These are phyloP conservation scores for Hyles vespertilio DNA, from an alignment of 1,140 invertebrate species.

Conservation along the genomic window DNA sequence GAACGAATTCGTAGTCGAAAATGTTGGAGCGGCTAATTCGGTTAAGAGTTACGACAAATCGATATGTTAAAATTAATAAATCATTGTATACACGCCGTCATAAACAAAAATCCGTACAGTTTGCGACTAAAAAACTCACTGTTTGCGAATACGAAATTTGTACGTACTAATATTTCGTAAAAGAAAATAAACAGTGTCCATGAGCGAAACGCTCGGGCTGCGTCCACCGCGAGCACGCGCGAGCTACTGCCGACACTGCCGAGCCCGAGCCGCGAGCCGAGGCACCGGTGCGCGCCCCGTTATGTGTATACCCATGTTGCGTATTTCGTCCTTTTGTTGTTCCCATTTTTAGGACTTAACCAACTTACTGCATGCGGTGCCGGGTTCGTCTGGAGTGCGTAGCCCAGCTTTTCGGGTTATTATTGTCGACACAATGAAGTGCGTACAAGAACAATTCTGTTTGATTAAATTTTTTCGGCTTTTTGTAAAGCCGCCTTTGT, in stretches of 20 bases:
- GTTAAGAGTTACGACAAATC: conserved; percentile 23
- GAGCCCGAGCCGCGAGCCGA: conserved; percentile 36
- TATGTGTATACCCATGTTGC: conserved; percentile 15
- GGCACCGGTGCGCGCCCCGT: conserved; percentile 26
- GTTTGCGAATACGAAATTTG: conserved; percentile 31
- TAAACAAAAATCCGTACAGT: conserved; percentile 18
- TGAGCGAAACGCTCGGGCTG: conserved; percentile 39
- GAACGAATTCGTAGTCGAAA: conserved; percentile 28
- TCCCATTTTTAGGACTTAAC: conserved; percentile 1
- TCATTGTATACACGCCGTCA: conserved; percentile 15
- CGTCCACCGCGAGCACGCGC: conserved; percentile 56
- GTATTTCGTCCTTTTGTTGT: conserved; percentile 17
- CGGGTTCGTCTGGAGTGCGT: conserved; percentile 29
- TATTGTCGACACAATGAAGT: conserved; percentile 61
- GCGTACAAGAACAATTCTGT: conserved; percentile 52
- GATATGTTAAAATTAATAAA: conserved; percentile 18
- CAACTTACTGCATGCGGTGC: conserved; percentile 37
- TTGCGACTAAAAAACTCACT: conserved; percentile 22
- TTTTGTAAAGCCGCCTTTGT: conserved; percentile 39
- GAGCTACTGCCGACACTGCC: conserved; percentile 39
- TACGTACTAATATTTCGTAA: conserved; percentile 44
- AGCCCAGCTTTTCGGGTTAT: conserved; percentile 54
- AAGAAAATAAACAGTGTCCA: conserved; percentile 46
- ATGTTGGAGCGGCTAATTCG: conserved; percentile 24
- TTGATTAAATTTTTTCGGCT: conserved; percentile 55